phyloP scores from a whole-genome alignment of 1,140 invertebrate genomes.

The Pseudomyrmex gracilis region DNA sequence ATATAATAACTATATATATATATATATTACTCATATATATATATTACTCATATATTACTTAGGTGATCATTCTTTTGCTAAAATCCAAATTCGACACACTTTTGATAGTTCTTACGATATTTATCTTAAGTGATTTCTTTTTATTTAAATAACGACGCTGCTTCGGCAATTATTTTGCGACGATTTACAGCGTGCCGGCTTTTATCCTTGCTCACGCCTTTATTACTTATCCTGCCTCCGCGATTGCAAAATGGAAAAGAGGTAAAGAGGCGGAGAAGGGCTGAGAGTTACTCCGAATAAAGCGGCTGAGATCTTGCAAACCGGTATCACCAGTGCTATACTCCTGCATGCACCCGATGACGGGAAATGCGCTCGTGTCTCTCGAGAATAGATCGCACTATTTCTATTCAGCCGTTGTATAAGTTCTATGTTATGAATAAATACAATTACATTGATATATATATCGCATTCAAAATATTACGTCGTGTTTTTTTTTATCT shows the following conservation, averaged over 20 bases:
- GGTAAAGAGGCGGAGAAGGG: conserved; percentile 20
- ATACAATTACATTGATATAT: neutral
- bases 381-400: conserved; percentile 16
- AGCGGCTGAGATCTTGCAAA: conserved; percentile 45
- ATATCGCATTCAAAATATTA: neutral
- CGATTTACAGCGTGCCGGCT: conserved; percentile 21
- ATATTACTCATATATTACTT: no score
- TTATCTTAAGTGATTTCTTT: neutral
- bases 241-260: conserved; percentile 46
- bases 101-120: neutral
- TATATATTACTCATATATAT: no score
- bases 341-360: neutral
- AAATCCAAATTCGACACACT: neutral
- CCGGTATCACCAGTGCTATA: conserved; percentile 48
- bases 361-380: conserved; percentile 22
- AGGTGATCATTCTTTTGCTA: no score
- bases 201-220: conserved; percentile 41
- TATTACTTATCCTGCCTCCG: conserved; percentile 51
- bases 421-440: neutral
- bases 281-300: conserved; percentile 52
- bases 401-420: neutral
- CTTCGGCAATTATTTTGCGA: conserved; percentile 29
- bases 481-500: neutral
- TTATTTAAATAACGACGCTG: neutral
- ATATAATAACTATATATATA: no score